Evolutionary conservation across 2,113 vertebrate species (phyloP), one percentile per base, ranked within the genome.

Genomic region (Laterallus jamaicensis): DNA sequence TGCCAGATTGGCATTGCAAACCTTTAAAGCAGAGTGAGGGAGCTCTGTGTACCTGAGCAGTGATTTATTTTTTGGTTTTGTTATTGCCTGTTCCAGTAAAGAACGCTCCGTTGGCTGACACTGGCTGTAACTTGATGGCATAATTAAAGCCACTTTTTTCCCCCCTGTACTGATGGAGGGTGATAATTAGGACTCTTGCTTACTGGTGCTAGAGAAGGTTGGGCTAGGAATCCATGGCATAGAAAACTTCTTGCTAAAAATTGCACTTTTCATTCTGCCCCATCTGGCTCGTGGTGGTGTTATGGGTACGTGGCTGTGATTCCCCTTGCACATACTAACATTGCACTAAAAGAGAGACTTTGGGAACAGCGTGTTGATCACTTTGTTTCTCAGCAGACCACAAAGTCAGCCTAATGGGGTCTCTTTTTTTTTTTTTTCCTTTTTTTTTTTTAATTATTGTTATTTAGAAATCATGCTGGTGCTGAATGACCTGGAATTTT

Each of bases 261-360:
- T 97, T 95, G 96, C 96, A 97, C 95, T 97, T 96, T 47, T 97
- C 85, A 94, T 59, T 94, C 88, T 89, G 93, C 95, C 95, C 96
- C 91, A 87, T 78, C 91, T 89, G 92, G 92, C 96, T 94, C 50
- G 3, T 93, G 91, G 92, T 90, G 83, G 77, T 87, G 74, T 76
- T 91, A 71, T 97, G 96, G 96, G 96, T 96, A 96, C 95, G 92
- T 88, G 91, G 95, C 93, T 90, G 80, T 87, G 64, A 93, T 93
- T 90, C 90, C 94, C 96, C 95, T 96, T 96, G 95, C 88, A 92
- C 91, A 96, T 83, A 93, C 77, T 91, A 95, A 92, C 95, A 92
- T 94, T 95, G 96, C 96, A 96, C 96, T 97, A 96, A 91, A 93
- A 94, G 95, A 96, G 94, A 96, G 82, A 94, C 95, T 95, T 96